phyloP scores from a whole-genome alignment of 1,140 invertebrate genomes.

The Meteorus sp. region DNA sequence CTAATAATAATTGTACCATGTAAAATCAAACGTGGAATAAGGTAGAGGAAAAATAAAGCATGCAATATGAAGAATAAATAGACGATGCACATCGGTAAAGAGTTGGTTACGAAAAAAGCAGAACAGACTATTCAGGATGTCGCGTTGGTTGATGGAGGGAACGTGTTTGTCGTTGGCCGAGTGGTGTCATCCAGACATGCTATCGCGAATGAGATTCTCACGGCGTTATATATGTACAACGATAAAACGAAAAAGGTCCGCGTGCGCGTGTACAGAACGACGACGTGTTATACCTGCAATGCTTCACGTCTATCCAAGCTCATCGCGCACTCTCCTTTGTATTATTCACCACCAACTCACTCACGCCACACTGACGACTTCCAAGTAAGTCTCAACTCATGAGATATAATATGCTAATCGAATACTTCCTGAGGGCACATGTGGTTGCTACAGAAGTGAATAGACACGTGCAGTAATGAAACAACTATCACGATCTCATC shows the following conservation, averaged over 20 bases:
- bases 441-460: conserved; percentile 24
- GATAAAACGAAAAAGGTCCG: conserved; percentile 30
- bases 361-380: not conserved
- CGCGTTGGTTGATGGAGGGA: too few relatives aligned
- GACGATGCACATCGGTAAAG: too few relatives aligned
- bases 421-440: conserved; percentile 42
- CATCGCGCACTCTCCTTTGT: too few relatives aligned
- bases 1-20: too few relatives aligned
- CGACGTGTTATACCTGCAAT: conserved; percentile 23
- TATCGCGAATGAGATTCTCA: conserved; percentile 32
- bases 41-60: too few relatives aligned
- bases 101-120: too few relatives aligned
- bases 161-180: not conserved
- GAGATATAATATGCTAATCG: conserved; percentile 42
- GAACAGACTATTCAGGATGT: too few relatives aligned
- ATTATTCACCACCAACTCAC: too few relatives aligned
- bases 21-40: too few relatives aligned
- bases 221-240: conserved; percentile 18
- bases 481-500: too few relatives aligned
- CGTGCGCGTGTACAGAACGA: conserved; percentile 8
- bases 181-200: not conserved
- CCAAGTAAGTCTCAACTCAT: too few relatives aligned
- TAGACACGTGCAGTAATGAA: not conserved
- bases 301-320: conserved; percentile 20
- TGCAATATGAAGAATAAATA: too few relatives aligned